Evolutionary conservation across 2,888 invertebrate species (phyloP).

Genomic region (Acheta domesticus): DNA sequence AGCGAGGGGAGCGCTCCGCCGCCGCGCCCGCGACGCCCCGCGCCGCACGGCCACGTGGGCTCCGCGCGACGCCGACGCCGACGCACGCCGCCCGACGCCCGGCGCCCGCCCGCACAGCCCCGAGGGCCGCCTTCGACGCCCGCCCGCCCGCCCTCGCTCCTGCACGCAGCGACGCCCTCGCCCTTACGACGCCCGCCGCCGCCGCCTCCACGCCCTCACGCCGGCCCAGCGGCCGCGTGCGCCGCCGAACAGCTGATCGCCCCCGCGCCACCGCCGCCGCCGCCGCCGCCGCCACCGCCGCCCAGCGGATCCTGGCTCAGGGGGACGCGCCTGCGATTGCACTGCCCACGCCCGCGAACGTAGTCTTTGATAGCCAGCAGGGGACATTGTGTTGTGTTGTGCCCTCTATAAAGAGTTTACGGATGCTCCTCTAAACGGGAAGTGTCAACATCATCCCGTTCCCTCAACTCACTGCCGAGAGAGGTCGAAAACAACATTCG

Average conservation of each 20-base stretch:
- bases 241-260: constrained; percentile 2
- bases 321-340: too few species aligned
- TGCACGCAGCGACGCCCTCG: neutral
- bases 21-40: neutral
- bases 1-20: neutral
- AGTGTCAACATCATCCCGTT: too few species aligned
- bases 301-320: neutral
- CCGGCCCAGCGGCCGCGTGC: neutral
- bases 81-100: neutral
- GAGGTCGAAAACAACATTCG: too few species aligned
- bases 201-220: neutral
- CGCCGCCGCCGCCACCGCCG: neutral
- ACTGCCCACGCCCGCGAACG: too few species aligned
- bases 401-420: too few species aligned
- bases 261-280: neutral
- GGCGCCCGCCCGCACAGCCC: neutral
- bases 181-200: neutral
- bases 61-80: neutral
- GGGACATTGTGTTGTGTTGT: too few species aligned
- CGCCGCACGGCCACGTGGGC: neutral
- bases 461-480: too few species aligned
- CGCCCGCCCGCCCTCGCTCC: neutral
- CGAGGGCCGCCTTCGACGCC: neutral
- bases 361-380: too few species aligned
- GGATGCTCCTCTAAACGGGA: too few species aligned